Conservation (phyloP, 2,888 invertebrate genomes). For the Melieria crassipennis region DNA sequence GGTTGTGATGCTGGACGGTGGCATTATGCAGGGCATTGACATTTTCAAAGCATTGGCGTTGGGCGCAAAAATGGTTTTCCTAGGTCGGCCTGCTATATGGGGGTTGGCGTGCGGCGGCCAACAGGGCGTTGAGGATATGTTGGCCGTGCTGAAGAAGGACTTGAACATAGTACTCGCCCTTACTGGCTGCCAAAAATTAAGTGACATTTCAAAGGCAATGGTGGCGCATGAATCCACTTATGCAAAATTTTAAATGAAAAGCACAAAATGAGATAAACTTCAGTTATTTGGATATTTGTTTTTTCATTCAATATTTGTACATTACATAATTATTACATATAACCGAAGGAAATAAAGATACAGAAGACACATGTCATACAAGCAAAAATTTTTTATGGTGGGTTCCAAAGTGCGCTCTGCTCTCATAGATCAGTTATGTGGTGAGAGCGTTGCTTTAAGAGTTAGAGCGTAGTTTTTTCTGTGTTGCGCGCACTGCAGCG, state of each 20-base stretch:
- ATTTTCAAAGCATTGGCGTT: slow-evolving; percentile 90
- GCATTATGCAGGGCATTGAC: slow-evolving; percentile 84
- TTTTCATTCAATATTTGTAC: too few species aligned
- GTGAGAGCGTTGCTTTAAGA: too few species aligned
- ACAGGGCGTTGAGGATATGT: slow-evolving; percentile 78
- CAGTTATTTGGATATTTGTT: too few species aligned
- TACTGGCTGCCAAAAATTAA: slow-evolving; percentile 74
- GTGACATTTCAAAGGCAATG: slow-evolving; percentile 74
- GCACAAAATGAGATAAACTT: too few species aligned
- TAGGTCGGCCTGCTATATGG: slow-evolving; percentile 89
- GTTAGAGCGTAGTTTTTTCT: too few species aligned
- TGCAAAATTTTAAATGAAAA: slow-evolving; percentile 50
- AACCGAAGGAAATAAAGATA: slow-evolving; percentile 51
- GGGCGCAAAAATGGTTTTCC: slow-evolving; percentile 90
- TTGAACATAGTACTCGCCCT: slow-evolving; percentile 80
- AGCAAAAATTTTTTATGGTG: slow-evolving; percentile 27
- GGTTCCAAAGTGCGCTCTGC: too few species aligned
- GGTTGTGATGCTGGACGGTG: slow-evolving; percentile 89
- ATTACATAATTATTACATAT: slow-evolving; percentile 13
- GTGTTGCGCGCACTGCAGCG: too few species aligned
- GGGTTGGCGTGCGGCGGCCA: slow-evolving; percentile 82
- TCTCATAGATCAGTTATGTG: too few species aligned
- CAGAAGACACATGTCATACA: slow-evolving; percentile 60
- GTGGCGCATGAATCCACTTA: slow-evolving; percentile 75
- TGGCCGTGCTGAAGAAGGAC: slow-evolving; percentile 79